A percentile compares a stretch with the other conserved stretches of the same genome.
Conservation (phyloP, 1,140 invertebrate genomes). For the Littorina saxatilis region DNA sequence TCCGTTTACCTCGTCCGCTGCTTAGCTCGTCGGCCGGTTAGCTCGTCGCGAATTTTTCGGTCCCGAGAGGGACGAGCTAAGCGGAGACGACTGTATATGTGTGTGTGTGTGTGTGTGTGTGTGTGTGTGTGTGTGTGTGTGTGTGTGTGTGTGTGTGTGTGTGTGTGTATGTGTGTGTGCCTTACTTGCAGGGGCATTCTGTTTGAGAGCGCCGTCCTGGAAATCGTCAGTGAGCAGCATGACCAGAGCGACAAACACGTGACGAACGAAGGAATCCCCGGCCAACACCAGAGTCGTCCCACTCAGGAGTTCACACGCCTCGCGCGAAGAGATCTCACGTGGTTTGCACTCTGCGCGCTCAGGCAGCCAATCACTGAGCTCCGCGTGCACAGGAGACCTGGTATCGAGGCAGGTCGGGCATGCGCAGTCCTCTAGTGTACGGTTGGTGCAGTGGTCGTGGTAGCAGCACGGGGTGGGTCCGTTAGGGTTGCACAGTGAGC, state of each 20-base stretch:
- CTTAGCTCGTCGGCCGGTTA: too few relatives aligned
- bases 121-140: too few relatives aligned
- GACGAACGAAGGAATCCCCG: conserved; percentile 46
- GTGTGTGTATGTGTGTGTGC: too few relatives aligned
- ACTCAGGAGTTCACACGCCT: conserved; percentile 32
- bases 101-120: too few relatives aligned
- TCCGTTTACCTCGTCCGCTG: too few relatives aligned
- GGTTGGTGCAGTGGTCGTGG: background rate
- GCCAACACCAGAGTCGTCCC: conserved; percentile 28
- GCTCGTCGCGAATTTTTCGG: too few relatives aligned
- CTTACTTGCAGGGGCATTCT: conserved; percentile 9
- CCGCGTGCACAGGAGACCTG: background rate
- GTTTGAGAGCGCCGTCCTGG: conserved; percentile 37
- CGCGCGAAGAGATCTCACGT: background rate
- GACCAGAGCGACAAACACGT: conserved; percentile 38
- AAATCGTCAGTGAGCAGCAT: conserved; percentile 30
- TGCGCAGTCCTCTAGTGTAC: background rate
- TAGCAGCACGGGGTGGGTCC: conserved; percentile 41
- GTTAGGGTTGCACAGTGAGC: conserved; percentile 38
- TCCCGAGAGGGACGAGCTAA: too few relatives aligned
- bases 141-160: too few relatives aligned
- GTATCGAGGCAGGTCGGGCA: background rate
- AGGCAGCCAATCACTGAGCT: conserved; percentile 4
- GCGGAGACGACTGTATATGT: too few relatives aligned
- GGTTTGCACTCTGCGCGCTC: background rate